A percentile compares a stretch with the other conserved stretches of the same genome.
phyloP scores from a whole-genome alignment of 2,113 vertebrate species.

The Rhagologus leucostigma region DNA sequence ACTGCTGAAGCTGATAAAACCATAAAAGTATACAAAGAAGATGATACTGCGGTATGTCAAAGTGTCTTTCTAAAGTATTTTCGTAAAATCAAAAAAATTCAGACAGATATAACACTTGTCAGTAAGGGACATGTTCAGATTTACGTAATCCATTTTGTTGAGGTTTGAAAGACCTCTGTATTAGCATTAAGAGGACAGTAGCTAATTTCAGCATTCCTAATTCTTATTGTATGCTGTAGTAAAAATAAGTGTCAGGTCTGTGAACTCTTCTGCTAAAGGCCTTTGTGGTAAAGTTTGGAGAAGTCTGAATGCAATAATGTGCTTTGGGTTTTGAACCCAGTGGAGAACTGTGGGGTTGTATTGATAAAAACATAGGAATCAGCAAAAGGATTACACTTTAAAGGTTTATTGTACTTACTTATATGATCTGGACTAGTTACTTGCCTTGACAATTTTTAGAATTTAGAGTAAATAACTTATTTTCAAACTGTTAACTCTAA shows the following conservation, averaged over 20 bases:
- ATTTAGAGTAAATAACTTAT: background rate
- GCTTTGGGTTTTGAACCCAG: background rate
- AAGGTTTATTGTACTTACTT: background rate
- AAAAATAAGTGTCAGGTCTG: background rate
- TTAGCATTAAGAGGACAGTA: background rate
- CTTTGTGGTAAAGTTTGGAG: background rate
- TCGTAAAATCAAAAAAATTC: background rate
- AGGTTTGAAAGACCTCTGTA: background rate
- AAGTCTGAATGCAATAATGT: background rate
- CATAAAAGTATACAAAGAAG: conserved; percentile 96
- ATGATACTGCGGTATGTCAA: conserved; percentile 86
- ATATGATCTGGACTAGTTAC: background rate
- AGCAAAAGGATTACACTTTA: background rate
- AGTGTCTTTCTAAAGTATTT: background rate
- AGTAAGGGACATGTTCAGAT: background rate
- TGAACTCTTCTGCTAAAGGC: background rate
- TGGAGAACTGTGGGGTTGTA: background rate
- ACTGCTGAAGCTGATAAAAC: conserved; percentile 98
- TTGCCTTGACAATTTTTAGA: background rate
- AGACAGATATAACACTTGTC: background rate
- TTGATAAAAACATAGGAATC: background rate
- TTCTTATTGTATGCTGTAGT: background rate
- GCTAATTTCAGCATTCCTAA: background rate
- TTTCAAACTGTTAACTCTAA: background rate
- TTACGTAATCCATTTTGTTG: background rate